Percentiles rank a stretch among this genome's conserved stretches.
These are phyloP conservation scores for Oncorhynchus masou DNA, from an alignment of 2,113 vertebrate species.

Conservation along the genomic window DNA sequence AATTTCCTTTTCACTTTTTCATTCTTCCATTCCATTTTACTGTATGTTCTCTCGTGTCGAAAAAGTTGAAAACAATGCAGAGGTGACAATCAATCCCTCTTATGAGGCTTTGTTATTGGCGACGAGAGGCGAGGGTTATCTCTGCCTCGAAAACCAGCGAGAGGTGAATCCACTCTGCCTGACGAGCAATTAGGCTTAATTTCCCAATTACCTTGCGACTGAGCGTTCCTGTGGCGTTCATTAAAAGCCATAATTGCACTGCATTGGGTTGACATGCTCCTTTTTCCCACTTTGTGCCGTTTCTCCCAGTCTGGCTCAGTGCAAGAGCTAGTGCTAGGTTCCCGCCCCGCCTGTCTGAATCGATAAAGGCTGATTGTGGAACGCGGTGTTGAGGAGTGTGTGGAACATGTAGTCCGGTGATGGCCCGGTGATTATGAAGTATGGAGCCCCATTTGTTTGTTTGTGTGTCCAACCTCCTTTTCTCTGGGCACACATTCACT, in stretches of 20 bases:
- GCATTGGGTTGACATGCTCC: conserved; percentile 68
- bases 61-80: conserved; percentile 5
- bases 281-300: conserved; percentile 63
- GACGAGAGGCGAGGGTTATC: conserved; percentile 46
- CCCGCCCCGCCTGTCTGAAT: conserved; percentile 59
- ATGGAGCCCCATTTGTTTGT: not conserved
- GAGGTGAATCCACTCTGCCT: conserved; percentile 62
- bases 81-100: conserved; percentile 69
- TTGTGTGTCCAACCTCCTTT: not conserved
- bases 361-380: conserved; percentile 68
- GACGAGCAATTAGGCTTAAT: conserved; percentile 28
- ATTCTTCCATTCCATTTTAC: not conserved
- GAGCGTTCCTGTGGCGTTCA: conserved; percentile 62
- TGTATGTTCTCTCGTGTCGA: too few species aligned
- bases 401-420: conserved; percentile 45
- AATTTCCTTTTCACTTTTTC: not conserved
- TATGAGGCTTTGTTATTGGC: conserved; percentile 58
- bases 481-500: too few species aligned
- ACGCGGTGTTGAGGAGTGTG: conserved; percentile 30
- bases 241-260: conserved; percentile 76
- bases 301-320: conserved; percentile 45
- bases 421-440: conserved; percentile 37
- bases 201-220: conserved; percentile 62
- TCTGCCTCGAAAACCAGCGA: conserved; percentile 46
- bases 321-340: conserved; percentile 29